These are phyloP conservation scores for Peromyscus attwateri DNA, from an alignment of 2,797 vertebrate species.

Conservation along the genomic window DNA sequence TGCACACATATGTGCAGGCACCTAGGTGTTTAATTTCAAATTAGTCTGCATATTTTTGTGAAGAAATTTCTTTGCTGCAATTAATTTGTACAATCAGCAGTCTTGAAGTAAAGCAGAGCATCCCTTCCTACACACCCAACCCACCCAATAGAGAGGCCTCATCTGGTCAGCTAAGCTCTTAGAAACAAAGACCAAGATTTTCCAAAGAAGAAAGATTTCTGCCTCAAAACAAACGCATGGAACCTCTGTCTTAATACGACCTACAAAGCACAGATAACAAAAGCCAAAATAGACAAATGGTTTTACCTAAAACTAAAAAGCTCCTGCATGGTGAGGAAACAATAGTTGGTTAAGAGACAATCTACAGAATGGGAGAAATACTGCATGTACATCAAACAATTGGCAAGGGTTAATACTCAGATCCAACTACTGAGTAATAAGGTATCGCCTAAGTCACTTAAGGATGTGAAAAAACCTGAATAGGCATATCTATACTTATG, in stretches of 20 bases:
- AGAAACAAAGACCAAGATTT: background rate
- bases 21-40: background rate
- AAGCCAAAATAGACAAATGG: background rate
- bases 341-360: background rate
- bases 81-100: background rate
- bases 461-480: background rate
- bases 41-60: background rate
- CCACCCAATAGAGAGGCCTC: background rate
- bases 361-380: background rate
- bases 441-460: background rate
- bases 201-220: slow-evolving; percentile 25
- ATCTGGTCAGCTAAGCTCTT: background rate
- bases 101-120: slow-evolving; percentile 8
- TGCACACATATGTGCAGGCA: background rate
- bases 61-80: background rate
- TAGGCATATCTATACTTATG: background rate
- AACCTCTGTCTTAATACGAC: background rate
- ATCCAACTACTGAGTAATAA: background rate
- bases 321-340: background rate
- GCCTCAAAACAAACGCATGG: background rate
- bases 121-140: background rate
- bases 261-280: background rate
- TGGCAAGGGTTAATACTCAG: background rate
- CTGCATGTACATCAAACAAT: background rate
- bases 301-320: background rate